These are phyloP conservation scores for Perca schrenkii DNA, from an alignment of 2,113 vertebrate genomes.

Conservation along the genomic window DNA sequence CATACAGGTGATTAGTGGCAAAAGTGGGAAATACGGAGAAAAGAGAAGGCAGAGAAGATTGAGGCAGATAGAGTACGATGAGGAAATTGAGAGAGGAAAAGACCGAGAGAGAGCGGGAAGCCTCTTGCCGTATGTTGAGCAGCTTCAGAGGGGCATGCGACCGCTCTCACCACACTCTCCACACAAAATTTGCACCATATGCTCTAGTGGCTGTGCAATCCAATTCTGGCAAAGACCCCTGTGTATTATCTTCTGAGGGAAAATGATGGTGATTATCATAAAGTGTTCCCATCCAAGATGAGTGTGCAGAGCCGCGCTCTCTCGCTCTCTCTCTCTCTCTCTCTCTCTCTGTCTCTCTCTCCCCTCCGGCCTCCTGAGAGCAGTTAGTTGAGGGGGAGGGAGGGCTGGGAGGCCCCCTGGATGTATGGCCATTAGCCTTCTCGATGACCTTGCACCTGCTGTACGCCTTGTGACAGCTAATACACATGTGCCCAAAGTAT, in stretches of 20 bases:
- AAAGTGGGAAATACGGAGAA: constrained; percentile 15
- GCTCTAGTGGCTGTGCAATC: constrained; percentile 70
- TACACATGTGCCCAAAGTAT: constrained; percentile 50
- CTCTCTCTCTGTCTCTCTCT: neutral
- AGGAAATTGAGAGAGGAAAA: constrained; percentile 14
- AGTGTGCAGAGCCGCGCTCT: constrained; percentile 27
- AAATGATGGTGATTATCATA: constrained; percentile 83
- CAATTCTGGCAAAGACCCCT: constrained; percentile 69
- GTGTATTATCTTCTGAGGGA: constrained; percentile 75
- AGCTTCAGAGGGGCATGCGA: constrained; percentile 60
- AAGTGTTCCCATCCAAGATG: constrained; percentile 84
- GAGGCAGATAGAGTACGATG: constrained; percentile 25
- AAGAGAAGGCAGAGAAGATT: neutral
- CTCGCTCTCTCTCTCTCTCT: too few relatives aligned
- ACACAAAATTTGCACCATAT: constrained; percentile 76
- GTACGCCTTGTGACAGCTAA: constrained; percentile 52
- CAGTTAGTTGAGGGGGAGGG: constrained; percentile 48
- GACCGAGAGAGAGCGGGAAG: constrained; percentile 27
- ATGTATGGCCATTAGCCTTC: constrained; percentile 69
- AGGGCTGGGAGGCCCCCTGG: constrained; percentile 50
- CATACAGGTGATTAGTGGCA: constrained; percentile 49
- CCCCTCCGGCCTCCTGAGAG: constrained; percentile 62
- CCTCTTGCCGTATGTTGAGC: constrained; percentile 45
- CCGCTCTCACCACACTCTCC: constrained; percentile 66
- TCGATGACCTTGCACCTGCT: constrained; percentile 76